A percentile compares a stretch with the other conserved stretches of the same genome.
Conservation (phyloP, 1,140 invertebrate species). For the Trachymyrmex cornetzi region DNA sequence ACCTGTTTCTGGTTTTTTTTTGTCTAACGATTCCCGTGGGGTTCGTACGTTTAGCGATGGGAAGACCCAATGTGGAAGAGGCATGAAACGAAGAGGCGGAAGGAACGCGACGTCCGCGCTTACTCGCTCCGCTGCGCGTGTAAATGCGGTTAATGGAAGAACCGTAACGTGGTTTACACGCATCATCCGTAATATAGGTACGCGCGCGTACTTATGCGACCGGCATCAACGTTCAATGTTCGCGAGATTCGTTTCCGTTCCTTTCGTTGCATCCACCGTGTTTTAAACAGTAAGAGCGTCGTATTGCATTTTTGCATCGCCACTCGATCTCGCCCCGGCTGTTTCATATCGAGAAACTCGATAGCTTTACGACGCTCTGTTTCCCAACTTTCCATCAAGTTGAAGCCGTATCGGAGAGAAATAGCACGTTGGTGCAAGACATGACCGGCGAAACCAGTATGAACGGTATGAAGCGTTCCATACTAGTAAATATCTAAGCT, state of each 20-base stretch:
- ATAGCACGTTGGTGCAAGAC: not conserved
- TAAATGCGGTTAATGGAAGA: conserved; percentile 79
- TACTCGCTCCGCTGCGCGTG: conserved; percentile 77
- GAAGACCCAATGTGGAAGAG: conserved; percentile 28
- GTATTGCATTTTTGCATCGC: conserved; percentile 41
- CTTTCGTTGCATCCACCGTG: no score
- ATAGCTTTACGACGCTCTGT: conserved; percentile 35
- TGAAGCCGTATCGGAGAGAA: not conserved
- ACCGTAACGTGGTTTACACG: conserved; percentile 73
- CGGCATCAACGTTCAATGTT: conserved; percentile 32
- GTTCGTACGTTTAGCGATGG: conserved; percentile 28
- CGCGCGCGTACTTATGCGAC: not conserved
- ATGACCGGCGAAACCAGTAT: no score
- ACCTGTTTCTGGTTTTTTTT: not conserved
- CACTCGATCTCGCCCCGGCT: conserved; percentile 14
- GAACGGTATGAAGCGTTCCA: no score
- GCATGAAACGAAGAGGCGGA: conserved; percentile 54
- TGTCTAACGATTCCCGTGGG: conserved; percentile 33
- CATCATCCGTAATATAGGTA: conserved; percentile 39
- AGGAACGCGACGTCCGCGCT: conserved; percentile 67
- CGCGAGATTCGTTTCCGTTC: conserved; percentile 3
- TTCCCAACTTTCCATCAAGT: conserved; percentile 30
- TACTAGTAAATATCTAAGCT: no score
- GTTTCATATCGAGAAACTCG: conserved; percentile 44
- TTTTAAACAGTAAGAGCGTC: conserved; percentile 4